Conservation (phyloP, 2,888 invertebrate genomes). For the Drosophila setosimentum region DNA sequence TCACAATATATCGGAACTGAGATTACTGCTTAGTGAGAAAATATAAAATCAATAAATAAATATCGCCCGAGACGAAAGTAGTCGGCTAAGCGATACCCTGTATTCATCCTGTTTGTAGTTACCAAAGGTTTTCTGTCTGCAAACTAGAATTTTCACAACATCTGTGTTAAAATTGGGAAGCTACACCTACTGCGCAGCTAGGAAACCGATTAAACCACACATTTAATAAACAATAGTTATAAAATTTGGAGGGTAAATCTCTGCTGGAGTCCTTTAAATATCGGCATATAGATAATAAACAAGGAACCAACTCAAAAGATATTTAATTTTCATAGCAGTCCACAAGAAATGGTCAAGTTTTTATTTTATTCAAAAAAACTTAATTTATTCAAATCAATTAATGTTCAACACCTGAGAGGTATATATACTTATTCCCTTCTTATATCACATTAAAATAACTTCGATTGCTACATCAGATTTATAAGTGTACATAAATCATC, state of each 20-base stretch:
- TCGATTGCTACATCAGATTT: neutral
- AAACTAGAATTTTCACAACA: neutral
- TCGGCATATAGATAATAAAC: neutral
- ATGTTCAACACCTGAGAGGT: neutral
- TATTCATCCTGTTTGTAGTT: neutral
- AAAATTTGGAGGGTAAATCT: neutral
- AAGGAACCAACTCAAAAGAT: neutral
- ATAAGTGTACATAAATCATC: neutral
- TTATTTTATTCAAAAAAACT: neutral
- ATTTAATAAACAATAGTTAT: neutral
- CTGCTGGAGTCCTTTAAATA: neutral
- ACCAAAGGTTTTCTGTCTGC: neutral
- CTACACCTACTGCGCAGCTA: neutral
- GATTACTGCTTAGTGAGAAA: slow-evolving; percentile 9
- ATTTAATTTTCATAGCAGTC: neutral
- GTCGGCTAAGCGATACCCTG: neutral
- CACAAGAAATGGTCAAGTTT: neutral
- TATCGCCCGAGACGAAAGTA: neutral
- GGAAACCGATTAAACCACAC: neutral
- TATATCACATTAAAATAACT: neutral
- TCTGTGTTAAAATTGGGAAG: neutral
- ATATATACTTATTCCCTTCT: neutral
- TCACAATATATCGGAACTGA: slow-evolving; percentile 8
- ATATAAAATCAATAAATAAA: slow-evolving; percentile 5
- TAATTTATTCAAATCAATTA: neutral